phyloP scores from a whole-genome alignment of 2,888 invertebrate genomes.

The Thyatira batis region DNA sequence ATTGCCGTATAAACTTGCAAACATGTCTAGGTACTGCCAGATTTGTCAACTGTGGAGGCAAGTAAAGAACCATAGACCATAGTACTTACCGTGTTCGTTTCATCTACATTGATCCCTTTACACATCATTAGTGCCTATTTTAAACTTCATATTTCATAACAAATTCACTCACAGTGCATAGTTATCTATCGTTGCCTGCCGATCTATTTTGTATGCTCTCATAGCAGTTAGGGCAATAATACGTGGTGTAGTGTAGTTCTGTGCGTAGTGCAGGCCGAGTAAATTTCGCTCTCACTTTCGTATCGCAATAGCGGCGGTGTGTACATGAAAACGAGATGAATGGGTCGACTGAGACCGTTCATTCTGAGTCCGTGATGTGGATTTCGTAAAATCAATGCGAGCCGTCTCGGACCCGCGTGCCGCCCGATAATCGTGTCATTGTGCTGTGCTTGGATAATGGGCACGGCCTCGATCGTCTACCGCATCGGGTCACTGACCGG shows the following conservation, averaged over 20 bases:
- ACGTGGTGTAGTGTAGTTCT: slow-evolving; percentile 43
- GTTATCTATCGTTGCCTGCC: too few species aligned
- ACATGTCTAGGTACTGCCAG: too few species aligned
- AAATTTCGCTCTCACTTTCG: slow-evolving; percentile 81
- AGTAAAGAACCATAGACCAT: too few species aligned
- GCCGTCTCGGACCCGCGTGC: slow-evolving; percentile 66
- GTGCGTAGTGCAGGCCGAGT: slow-evolving; percentile 73
- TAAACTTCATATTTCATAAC: too few species aligned
- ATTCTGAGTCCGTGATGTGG: slow-evolving; percentile 74
- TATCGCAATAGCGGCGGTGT: slow-evolving; percentile 72
- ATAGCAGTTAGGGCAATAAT: slow-evolving; percentile 65
- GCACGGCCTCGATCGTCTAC: slow-evolving; percentile 54
- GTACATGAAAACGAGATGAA: slow-evolving; percentile 82
- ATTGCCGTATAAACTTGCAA: too few species aligned
- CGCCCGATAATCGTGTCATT: slow-evolving; percentile 71
- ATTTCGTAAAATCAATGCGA: slow-evolving; percentile 79
- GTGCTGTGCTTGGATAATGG: slow-evolving; percentile 68
- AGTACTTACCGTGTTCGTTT: too few species aligned
- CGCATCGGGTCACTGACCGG: slow-evolving; percentile 58
- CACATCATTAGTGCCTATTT: too few species aligned
- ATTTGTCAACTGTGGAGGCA: too few species aligned
- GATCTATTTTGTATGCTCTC: slow-evolving; percentile 45
- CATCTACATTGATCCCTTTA: too few species aligned
- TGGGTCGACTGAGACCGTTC: slow-evolving; percentile 76
- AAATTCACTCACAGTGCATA: too few species aligned